A percentile compares a stretch with the other conserved stretches of the same genome.
phyloP scores from a whole-genome alignment of 2,113 vertebrate species.

The Oncorhynchus clarkii region DNA sequence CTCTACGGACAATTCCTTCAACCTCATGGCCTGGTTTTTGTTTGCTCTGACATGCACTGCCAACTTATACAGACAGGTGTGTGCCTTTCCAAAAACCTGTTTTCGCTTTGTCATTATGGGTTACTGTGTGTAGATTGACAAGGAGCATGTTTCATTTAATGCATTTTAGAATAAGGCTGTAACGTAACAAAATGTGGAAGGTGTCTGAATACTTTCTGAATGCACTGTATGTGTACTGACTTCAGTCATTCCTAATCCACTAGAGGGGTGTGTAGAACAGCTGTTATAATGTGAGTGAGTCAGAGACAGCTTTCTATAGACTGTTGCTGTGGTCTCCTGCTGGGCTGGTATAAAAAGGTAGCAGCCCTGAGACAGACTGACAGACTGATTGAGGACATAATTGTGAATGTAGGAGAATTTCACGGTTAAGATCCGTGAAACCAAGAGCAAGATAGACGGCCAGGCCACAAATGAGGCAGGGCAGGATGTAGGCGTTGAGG shows the following conservation, averaged over 20 bases:
- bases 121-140: too few relatives aligned
- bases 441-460: slow-evolving; percentile 60
- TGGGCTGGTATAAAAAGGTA: slow-evolving; percentile 44
- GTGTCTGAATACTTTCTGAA: too few relatives aligned
- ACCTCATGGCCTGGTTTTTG: too few relatives aligned
- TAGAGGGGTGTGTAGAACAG: slow-evolving; percentile 5
- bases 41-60: too few relatives aligned
- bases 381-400: slow-evolving; percentile 72
- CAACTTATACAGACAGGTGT: too few relatives aligned
- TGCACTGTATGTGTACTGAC: too few relatives aligned
- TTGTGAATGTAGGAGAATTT: slow-evolving; percentile 69
- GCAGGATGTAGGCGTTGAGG: slow-evolving; percentile 27
- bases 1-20: too few relatives aligned
- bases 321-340: slow-evolving; percentile 56
- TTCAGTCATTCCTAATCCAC: slow-evolving; percentile 19
- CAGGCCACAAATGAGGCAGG: slow-evolving; percentile 56
- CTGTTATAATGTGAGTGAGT: neutral
- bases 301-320: slow-evolving; percentile 21
- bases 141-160: too few relatives aligned
- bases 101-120: too few relatives aligned
- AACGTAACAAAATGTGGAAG: too few relatives aligned
- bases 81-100: too few relatives aligned
- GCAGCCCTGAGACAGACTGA: slow-evolving; percentile 48
- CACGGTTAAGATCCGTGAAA: slow-evolving; percentile 68
- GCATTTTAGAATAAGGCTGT: too few relatives aligned